These are phyloP conservation scores for Toxotes chatareus DNA, from an alignment of 2,113 vertebrate species.

Conservation along the genomic window DNA sequence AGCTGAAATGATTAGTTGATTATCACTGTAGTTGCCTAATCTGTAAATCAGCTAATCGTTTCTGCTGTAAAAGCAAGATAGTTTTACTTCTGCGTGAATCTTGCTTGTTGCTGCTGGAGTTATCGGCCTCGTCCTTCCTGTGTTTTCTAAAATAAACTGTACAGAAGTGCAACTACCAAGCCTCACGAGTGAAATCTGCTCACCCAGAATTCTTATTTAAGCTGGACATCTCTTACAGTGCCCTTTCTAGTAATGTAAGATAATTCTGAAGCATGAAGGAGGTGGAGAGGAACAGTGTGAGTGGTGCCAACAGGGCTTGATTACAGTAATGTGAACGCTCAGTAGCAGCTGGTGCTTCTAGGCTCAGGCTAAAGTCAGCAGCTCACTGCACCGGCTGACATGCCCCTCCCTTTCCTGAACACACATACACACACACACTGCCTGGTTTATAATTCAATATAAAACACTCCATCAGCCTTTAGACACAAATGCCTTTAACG, in stretches of 20 bases:
- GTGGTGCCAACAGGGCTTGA: slow-evolving; percentile 62
- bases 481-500: background rate
- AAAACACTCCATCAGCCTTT: slow-evolving; percentile 47
- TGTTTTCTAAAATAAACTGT: background rate
- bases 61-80: background rate
- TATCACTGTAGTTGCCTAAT: background rate
- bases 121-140: background rate
- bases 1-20: background rate
- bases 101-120: background rate
- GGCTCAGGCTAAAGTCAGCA: slow-evolving; percentile 57
- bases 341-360: slow-evolving; percentile 73
- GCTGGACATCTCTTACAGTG: slow-evolving; percentile 9
- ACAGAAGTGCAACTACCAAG: too few species aligned
- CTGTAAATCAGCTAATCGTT: background rate
- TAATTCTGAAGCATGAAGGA: slow-evolving; percentile 42
- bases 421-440: slow-evolving; percentile 22
- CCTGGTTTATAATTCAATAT: slow-evolving; percentile 55
- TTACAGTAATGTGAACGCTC: slow-evolving; percentile 75
- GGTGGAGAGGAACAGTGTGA: slow-evolving; percentile 31
- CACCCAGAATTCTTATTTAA: slow-evolving; percentile 36
- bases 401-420: slow-evolving; percentile 32
- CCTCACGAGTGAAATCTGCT: slow-evolving; percentile 14
- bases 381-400: slow-evolving; percentile 52
- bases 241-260: slow-evolving; percentile 68
- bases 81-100: background rate